Evolutionary conservation across 2,113 vertebrate genomes (phyloP).

Genomic region (Muntiacus muntjak): DNA sequence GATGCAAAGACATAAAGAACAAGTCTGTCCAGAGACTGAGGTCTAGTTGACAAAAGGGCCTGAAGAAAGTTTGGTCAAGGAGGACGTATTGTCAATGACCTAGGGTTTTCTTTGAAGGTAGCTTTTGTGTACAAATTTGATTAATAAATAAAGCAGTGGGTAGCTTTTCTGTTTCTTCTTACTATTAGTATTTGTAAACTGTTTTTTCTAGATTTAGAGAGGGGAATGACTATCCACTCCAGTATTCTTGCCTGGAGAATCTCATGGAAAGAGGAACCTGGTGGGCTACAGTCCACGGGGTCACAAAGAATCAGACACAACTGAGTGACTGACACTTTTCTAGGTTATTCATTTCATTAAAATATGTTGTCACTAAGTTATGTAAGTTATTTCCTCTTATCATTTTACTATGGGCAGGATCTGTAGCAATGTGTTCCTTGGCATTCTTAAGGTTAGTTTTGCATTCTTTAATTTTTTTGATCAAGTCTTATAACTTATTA

Average conservation of each 20-base stretch:
- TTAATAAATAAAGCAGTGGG: background rate
- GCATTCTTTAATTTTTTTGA: background rate
- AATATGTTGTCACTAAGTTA: background rate
- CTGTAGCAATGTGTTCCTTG: background rate
- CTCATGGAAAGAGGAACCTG: background rate
- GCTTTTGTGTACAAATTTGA: background rate
- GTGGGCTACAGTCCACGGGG: background rate
- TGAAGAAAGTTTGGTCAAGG: background rate
- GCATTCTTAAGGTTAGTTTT: background rate
- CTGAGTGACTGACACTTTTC: background rate
- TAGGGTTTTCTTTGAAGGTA: background rate
- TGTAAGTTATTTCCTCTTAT: background rate
- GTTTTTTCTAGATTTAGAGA: background rate
- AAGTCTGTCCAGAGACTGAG: background rate
- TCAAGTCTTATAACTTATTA: background rate
- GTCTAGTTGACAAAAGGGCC: background rate
- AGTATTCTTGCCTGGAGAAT: background rate
- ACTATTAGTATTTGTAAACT: background rate
- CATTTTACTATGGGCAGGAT: background rate
- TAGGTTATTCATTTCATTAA: background rate
- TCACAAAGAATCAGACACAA: fast-evolving
- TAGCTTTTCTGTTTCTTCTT: background rate
- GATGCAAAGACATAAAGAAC: background rate
- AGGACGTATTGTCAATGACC: background rate
- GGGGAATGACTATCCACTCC: background rate